Percentiles rank a stretch among this genome's conserved stretches.
phyloP scores from a whole-genome alignment of 2,888 invertebrate species.

The Crocallis elinguaria region DNA sequence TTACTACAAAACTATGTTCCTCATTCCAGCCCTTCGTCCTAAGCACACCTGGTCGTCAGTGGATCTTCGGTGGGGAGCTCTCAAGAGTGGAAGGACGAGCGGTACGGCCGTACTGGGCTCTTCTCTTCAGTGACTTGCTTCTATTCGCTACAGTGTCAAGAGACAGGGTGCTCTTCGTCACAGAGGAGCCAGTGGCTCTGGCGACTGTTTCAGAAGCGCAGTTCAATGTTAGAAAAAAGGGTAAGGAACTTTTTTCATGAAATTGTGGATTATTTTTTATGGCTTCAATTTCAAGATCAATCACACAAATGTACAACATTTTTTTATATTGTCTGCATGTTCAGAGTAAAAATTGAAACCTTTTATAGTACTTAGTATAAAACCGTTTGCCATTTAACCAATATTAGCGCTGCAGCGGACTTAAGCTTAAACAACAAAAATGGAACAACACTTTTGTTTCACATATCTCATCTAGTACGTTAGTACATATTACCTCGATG shows the following conservation, averaged over 20 bases:
- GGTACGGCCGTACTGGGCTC: constrained; percentile 93
- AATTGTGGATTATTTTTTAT: too few relatives aligned
- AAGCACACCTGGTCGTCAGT: constrained; percentile 92
- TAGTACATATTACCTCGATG: too few relatives aligned
- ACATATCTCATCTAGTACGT: too few relatives aligned
- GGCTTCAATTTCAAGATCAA: neutral
- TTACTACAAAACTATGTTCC: neutral
- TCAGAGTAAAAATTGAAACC: too few relatives aligned
- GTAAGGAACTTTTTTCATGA: constrained; percentile 59
- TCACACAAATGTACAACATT: too few relatives aligned
- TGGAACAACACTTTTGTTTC: too few relatives aligned
- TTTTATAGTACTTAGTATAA: too few relatives aligned
- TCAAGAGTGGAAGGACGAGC: constrained; percentile 93
- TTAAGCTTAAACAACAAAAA: too few relatives aligned
- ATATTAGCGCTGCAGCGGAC: too few relatives aligned
- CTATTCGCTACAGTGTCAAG: constrained; percentile 94
- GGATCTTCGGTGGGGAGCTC: constrained; percentile 95
- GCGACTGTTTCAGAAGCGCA: constrained; percentile 92
- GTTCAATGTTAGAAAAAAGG: constrained; percentile 94
- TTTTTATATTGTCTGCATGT: too few relatives aligned
- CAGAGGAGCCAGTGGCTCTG: constrained; percentile 93
- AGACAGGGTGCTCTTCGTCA: constrained; percentile 94
- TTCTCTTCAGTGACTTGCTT: constrained; percentile 93
- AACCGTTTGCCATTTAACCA: too few relatives aligned
- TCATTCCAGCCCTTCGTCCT: constrained; percentile 90